Percentiles rank a stretch among this genome's conserved stretches.
Evolutionary conservation across 1,140 invertebrate species (phyloP).

Genomic region (Hylaeus volcanicus): DNA sequence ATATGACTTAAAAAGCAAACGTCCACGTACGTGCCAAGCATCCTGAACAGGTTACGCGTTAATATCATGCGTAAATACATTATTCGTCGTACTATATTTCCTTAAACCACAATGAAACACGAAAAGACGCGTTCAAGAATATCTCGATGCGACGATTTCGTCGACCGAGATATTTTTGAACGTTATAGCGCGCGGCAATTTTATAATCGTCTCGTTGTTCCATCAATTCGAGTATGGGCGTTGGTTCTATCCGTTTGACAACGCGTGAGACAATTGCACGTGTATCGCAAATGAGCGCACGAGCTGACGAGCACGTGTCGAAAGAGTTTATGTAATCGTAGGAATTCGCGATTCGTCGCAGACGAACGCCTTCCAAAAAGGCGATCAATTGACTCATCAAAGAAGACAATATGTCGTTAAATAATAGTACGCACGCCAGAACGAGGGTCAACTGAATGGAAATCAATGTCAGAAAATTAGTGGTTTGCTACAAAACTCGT

Average conservation of each 20-base stretch:
- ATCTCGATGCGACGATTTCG: constrained; percentile 4
- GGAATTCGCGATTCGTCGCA: constrained; percentile 12
- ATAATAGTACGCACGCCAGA: too few relatives aligned
- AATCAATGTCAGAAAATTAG: not conserved
- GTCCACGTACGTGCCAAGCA: too few relatives aligned
- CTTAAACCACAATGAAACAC: not conserved
- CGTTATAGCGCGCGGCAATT: constrained; percentile 15
- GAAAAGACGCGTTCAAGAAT: constrained; percentile 29
- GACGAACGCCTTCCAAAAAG: constrained; percentile 40
- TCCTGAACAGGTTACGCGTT: too few relatives aligned
- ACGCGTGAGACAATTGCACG: not conserved
- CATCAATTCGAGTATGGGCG: not conserved
- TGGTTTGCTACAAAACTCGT: not conserved
- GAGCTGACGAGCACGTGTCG: not conserved
- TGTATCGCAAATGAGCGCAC: not conserved
- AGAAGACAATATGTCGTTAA: constrained; percentile 35
- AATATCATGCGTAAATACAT: too few relatives aligned
- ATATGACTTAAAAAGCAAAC: not conserved
- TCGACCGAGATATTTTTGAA: constrained; percentile 39
- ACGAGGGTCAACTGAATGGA: not conserved
- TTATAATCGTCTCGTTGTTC: constrained; percentile 18
- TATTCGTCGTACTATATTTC: not conserved
- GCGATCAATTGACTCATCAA: constrained; percentile 9
- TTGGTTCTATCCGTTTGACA: not conserved
- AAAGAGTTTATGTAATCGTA: constrained; percentile 33